These are phyloP conservation scores for Galagoides demidoff DNA, from an alignment of 2,797 vertebrate species.

Conservation along the genomic window DNA sequence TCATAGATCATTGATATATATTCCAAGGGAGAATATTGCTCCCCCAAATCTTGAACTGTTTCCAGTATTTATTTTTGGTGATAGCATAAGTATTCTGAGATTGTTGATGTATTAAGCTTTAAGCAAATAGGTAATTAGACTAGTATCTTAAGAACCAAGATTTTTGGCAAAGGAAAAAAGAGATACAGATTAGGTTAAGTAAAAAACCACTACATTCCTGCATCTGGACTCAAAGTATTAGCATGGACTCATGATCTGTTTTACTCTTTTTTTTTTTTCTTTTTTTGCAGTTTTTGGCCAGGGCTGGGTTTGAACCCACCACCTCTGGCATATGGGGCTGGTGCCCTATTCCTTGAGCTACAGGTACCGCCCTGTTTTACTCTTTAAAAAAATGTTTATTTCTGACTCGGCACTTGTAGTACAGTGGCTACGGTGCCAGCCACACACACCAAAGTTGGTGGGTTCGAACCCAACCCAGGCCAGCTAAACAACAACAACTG, in stretches of 20 bases:
- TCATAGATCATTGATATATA: not conserved
- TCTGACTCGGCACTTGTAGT: not conserved
- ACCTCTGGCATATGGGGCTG: too few species aligned
- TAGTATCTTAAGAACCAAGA: not conserved
- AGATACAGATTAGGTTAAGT: not conserved
- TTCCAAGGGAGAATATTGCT: not conserved
- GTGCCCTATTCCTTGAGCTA: too few species aligned
- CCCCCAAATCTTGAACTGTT: slow-evolving; percentile 31
- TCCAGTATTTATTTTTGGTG: not conserved
- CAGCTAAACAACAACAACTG: too few species aligned
- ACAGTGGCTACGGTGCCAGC: too few species aligned
- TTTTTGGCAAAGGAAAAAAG: not conserved
- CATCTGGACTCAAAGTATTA: slow-evolving; percentile 33
- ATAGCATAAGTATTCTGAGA: not conserved
- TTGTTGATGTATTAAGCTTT: not conserved
- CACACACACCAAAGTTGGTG: too few species aligned
- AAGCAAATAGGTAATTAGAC: not conserved
- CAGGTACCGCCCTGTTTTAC: too few species aligned
- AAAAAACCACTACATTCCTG: slow-evolving; percentile 17
- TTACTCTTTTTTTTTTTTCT: too few species aligned
- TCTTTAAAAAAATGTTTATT: slow-evolving; percentile 27
- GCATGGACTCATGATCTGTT: not conserved
- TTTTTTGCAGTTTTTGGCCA: too few species aligned
- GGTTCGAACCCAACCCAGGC: too few species aligned
- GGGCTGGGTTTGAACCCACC: too few species aligned